Base-by-base conservation (phyloP, 2,113 vertebrate species). In the Aspidoscelis tigris region DNA sequence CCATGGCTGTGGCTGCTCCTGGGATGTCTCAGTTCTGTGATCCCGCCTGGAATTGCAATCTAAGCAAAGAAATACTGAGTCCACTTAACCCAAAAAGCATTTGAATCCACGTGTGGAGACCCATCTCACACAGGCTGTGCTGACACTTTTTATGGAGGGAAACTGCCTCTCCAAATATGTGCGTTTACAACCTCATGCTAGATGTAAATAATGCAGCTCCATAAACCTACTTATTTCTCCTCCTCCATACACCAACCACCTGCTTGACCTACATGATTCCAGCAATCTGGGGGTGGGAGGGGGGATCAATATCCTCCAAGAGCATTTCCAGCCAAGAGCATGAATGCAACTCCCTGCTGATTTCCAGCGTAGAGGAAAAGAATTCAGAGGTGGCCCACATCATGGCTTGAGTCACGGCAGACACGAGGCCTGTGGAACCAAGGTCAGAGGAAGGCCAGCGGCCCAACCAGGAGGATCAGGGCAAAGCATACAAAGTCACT, bases 391-490 rank as follows among this genome's bases (percentile, higher is more conserved):
- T 1, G 0, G 14, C n/a, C n/a, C 44, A 41, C 12, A 26, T 43
- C 14, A 26, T 53, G 33, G 10, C 61, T 20, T 21, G 43, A 39
- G 20, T 3, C 8, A 50, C 5, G 8, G 47, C 47, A 47, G 21
- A 70, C 7, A 8, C 1, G 9, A 50, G 66, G 41, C 47, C 18
- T 0, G 16, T 47, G 24, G 50, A 21, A 78, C n/a, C 22, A 0
- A 3, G 47, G 86, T 2, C 2, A 3, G 0, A 9, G 22, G 43
- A 22, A 33, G 43, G 44, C 0, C 0, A 3, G 1, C 14, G 61
- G 79, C 33, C 1, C 10, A 16, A 0, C 3, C 41, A 61, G 24
- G 47, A 80, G 47, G 1, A 43, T 24, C 12, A 78, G 39, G 69
- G 39, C n/a, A 70, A 22, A 43, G 24, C 22, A 58, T 26, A 6